phyloP scores from a whole-genome alignment of 2,113 vertebrate species.

The Sisor rabdophorus region DNA sequence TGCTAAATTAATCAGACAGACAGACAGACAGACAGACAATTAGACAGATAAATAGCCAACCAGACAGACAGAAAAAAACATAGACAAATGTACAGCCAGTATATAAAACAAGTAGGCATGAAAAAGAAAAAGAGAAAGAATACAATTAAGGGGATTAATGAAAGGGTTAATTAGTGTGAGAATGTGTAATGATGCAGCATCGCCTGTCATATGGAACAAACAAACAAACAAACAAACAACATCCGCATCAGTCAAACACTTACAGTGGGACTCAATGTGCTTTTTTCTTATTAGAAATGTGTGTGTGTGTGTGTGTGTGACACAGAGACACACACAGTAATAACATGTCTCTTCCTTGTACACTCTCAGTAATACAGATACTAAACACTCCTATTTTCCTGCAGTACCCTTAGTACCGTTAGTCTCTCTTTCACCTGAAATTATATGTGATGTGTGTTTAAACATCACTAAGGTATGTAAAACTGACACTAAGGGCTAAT shows the following conservation, averaged over 20 bases:
- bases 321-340: background rate
- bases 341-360: background rate
- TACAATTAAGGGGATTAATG: too few species aligned
- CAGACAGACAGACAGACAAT: background rate
- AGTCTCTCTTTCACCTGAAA: background rate
- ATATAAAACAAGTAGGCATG: background rate
- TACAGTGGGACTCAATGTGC: background rate
- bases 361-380: background rate
- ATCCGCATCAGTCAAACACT: background rate
- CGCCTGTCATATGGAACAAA: background rate
- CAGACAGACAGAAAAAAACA: background rate
- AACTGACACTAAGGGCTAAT: background rate
- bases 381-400: background rate
- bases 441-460: background rate
- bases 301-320: too few species aligned
- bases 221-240: too few species aligned
- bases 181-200: too few species aligned
- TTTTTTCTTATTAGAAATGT: background rate
- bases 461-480: background rate
- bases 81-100: background rate
- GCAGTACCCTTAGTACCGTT: background rate
- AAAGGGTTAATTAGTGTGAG: too few species aligned
- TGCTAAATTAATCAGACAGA: too few species aligned
- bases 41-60: background rate
- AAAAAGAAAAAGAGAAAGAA: background rate